Evolutionary conservation across 2,113 vertebrate genomes (phyloP), one percentile per base, ranked within the genome.

Genomic region (Pachyramphus minor): DNA sequence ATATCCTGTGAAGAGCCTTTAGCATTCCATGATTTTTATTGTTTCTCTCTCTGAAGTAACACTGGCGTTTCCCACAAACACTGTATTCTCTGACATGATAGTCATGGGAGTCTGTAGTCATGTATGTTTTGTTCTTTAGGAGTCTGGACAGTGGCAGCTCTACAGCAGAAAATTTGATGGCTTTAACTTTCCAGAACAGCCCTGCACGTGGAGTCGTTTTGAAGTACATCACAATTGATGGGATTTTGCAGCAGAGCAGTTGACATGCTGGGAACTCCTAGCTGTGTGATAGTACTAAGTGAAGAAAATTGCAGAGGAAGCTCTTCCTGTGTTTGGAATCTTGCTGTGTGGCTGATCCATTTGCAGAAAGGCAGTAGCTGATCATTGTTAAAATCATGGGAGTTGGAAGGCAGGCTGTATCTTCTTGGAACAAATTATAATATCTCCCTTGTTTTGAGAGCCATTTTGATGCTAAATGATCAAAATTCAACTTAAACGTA

Each of bases 181-280:
- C 41, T 22, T 39, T 87, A 25, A 45, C 80, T 78, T 87, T 23
- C 7, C 37, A 41, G 44, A 86, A 5, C 31, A 52, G 39, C 50
- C 14, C 23, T 20, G 42, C 47, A 6, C 14, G 1, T 41, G 41
- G 31, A 84, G 31, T 58, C 0, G 0, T 33, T 69, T 20, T 49
- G 25, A 63, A 78, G 30, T 45, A 4, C 42, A 45, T 85, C 47
- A 31, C 31, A 86, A 6, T 27, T 21, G 17, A 11, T 81, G 56
- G 39, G 64, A 75, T 86, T 90, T 81, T 59, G 35, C 56, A 86
- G 53, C 75, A 84, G 33, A 84, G 45, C 47, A 18, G 35, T 78
- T 63, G 35, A 13, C 0, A 2, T 69, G 47, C 35, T 64, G 33
- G 31, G 50, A 31, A 37, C 60, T n/a, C 64, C 7, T 28, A 79